Percentiles rank a stretch among this genome's conserved stretches.
Evolutionary conservation across 2,888 invertebrate genomes (phyloP).

Genomic region (Hyposoter dolosus): DNA sequence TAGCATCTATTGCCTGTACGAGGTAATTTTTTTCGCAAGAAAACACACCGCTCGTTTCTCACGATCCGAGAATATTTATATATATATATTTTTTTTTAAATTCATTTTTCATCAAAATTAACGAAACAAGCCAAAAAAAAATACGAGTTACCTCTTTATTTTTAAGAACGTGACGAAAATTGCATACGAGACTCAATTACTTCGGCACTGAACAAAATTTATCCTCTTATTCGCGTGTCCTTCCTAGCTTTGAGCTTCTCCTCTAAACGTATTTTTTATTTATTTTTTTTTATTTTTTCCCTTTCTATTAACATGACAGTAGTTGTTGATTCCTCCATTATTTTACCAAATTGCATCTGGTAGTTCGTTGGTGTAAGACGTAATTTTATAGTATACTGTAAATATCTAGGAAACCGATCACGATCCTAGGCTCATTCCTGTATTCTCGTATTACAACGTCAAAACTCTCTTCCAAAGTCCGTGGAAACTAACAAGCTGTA

Average conservation of each 20-base stretch:
- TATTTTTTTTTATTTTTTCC: conserved; percentile 12
- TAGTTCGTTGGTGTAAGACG: not conserved
- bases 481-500: not conserved
- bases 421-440: not conserved
- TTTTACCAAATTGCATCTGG: conserved; percentile 20
- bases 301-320: conserved; percentile 2
- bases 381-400: not conserved
- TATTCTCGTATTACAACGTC: not conserved
- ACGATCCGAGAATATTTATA: conserved; percentile 36
- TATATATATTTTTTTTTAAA: not conserved
- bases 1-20: conserved; percentile 90
- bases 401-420: not conserved
- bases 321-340: conserved; percentile 15
- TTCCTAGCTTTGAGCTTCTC: conserved; percentile 58
- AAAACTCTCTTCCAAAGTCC: not conserved
- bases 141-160: not conserved
- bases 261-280: conserved; percentile 18
- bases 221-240: conserved; percentile 53
- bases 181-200: conserved; percentile 42
- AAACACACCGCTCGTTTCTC: conserved; percentile 46
- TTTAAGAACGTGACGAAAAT: conserved; percentile 9
- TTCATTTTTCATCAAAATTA: not conserved
- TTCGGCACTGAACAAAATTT: conserved; percentile 59
- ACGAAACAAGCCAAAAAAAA: conserved; percentile 8
- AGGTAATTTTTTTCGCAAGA: conserved; percentile 86